Conservation (phyloP, 2,888 invertebrate species). For the Epinotia brunnichana region DNA sequence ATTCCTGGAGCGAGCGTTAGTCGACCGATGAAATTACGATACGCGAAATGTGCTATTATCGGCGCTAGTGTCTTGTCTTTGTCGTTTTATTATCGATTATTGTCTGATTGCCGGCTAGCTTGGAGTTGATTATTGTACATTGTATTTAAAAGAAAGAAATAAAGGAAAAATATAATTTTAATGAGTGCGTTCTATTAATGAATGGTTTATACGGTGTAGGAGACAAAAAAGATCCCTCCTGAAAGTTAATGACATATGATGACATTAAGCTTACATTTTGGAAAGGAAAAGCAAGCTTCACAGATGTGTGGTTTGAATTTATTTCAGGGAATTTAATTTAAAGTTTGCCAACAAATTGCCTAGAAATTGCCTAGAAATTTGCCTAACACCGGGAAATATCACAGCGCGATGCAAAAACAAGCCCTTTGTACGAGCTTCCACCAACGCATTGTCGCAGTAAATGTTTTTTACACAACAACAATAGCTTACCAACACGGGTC, state of each 20-base stretch:
- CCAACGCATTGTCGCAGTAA: constrained; percentile 7
- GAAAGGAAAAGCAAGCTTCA: too few relatives aligned
- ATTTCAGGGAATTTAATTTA: neutral
- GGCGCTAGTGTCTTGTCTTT: constrained; percentile 53
- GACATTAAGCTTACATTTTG: too few relatives aligned
- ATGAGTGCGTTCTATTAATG: too few relatives aligned
- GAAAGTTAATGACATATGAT: too few relatives aligned
- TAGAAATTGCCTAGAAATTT: too few relatives aligned
- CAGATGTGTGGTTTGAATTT: neutral
- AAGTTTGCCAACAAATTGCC: neutral
- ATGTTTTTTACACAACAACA: constrained; percentile 25
- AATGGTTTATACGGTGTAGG: too few relatives aligned
- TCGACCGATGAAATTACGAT: constrained; percentile 63
- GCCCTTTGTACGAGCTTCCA: constrained; percentile 9
- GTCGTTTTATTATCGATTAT: constrained; percentile 7
- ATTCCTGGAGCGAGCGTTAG: constrained; percentile 52
- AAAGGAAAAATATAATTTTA: too few relatives aligned
- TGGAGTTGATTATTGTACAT: neutral
- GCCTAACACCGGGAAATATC: constrained; percentile 10
- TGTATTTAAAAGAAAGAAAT: neutral
- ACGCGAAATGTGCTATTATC: constrained; percentile 57
- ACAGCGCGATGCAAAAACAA: constrained; percentile 11
- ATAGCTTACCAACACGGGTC: constrained; percentile 5
- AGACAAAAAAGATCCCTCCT: too few relatives aligned
- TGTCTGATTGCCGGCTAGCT: constrained; percentile 8